Evolutionary conservation across 2,113 vertebrate species (phyloP), one percentile per base, ranked within the genome.

Genomic region (Drymodes brunneopygia): DNA sequence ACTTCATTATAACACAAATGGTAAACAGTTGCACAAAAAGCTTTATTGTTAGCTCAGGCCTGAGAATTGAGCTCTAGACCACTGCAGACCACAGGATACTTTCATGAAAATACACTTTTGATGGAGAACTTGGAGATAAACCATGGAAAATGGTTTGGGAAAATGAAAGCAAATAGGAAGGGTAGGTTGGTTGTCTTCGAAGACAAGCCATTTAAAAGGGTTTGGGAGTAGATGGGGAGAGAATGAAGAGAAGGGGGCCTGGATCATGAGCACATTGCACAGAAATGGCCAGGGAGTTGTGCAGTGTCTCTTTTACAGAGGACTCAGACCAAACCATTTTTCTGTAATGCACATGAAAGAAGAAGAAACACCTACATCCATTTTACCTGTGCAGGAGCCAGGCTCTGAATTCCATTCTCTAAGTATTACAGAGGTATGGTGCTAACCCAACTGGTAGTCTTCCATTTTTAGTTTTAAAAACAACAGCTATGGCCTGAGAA

Each of bases 381-480:
- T 91, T 89, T 88, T 21, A 86, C 66, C 65, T 60, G 24, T 50
- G 48, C 38, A 40, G 47, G 81, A 88, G 25, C 10, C 70, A 92
- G 50, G 66, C 74, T 92, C 42, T 90, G 71, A 88, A 69, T 87
- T 84, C 72, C 54, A 21, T 70, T 80, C 78, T 85, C 12, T n/a
- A 57, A 70, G 53, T 70, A 36, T 70, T 18, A 8, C 31, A 74
- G 75, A 94, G 36, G 27, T 44, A 47, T 35, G 1, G 0, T 36
- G 24, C 56, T 78, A 56, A 54, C 38, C 67, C 61, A 78, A 27
- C 58, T 62, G 45, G 33, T 79, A 95, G 42, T 44, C 70, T 92
- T 73, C 77, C 56, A 42, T 74, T 75, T 88, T 90, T 88, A 67
- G 92, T 86, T 90, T 87, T n/a, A 54, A 84, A 92, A 88, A 92